Evolutionary conservation across 2,797 vertebrate species (phyloP).

Genomic region (Hippopotamyrus pictus): DNA sequence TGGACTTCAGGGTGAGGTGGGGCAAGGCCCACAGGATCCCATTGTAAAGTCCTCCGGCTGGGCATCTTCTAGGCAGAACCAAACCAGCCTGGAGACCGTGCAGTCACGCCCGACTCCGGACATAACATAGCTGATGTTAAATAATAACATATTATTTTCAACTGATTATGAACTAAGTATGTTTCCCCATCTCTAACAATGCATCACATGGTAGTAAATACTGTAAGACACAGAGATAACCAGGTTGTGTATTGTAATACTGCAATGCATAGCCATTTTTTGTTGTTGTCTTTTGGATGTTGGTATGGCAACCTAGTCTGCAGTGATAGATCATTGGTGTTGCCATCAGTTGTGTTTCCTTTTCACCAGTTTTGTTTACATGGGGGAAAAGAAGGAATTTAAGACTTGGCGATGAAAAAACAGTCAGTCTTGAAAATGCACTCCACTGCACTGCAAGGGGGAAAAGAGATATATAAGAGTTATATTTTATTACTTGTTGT

Average conservation of each 20-base stretch:
- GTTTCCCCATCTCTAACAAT: neutral
- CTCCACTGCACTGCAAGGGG: neutral
- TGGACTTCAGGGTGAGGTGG: neutral
- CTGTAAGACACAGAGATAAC: neutral
- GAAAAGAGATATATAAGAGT: neutral
- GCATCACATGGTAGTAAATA: neutral
- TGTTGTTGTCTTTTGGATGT: constrained; percentile 7
- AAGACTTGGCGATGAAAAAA: neutral
- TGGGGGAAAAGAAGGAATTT: neutral
- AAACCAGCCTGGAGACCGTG: neutral
- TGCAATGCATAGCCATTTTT: neutral
- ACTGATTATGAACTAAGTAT: neutral
- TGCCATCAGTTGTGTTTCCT: constrained; percentile 15
- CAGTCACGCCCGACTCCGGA: neutral
- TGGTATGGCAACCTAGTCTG: constrained; percentile 21
- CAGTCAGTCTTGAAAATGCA: constrained; percentile 4
- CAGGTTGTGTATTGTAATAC: neutral
- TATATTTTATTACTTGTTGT: neutral
- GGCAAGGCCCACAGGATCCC: too few relatives aligned
- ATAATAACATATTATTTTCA: neutral
- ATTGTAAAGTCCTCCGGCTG: neutral
- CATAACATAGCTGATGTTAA: neutral
- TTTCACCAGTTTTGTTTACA: constrained; percentile 5
- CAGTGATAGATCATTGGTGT: neutral
- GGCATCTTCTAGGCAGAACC: neutral